A percentile compares a stretch with the other conserved stretches of the same genome.
phyloP scores from a whole-genome alignment of 2,113 vertebrate species.

The Casuarius casuarius region DNA sequence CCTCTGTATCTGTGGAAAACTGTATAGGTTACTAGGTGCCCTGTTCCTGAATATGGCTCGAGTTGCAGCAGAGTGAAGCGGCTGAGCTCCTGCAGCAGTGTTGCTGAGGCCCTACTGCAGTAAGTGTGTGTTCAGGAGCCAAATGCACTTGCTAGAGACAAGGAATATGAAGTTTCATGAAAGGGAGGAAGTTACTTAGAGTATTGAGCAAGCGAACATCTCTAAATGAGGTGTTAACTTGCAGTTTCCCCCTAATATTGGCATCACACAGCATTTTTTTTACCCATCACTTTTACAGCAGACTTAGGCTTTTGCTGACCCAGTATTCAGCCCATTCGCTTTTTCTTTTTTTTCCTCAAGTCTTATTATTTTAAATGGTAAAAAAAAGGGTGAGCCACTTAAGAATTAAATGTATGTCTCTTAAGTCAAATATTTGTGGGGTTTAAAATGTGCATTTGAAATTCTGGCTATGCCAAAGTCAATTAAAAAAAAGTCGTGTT shows the following conservation, averaged over 20 bases:
- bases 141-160: rapidly evolving
- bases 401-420: background rate
- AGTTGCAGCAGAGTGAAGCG: too few relatives aligned
- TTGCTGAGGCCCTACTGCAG: background rate
- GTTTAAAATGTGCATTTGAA: background rate
- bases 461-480: background rate
- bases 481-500: background rate
- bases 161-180: too few relatives aligned
- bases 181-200: background rate
- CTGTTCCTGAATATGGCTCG: rapidly evolving
- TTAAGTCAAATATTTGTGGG: background rate
- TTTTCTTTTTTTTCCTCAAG: background rate
- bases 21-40: rapidly evolving
- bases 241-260: rapidly evolving
- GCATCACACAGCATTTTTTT: background rate
- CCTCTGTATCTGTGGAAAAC: background rate
- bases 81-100: background rate
- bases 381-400: background rate
- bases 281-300: background rate
- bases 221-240: rapidly evolving
- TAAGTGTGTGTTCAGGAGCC: background rate
- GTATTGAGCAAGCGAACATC: background rate
- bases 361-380: background rate
- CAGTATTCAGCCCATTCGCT: background rate
- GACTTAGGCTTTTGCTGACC: background rate